Percentiles rank a stretch among this genome's conserved stretches.
Conservation (phyloP, 2,113 vertebrate species). For the Cebus imitator region DNA sequence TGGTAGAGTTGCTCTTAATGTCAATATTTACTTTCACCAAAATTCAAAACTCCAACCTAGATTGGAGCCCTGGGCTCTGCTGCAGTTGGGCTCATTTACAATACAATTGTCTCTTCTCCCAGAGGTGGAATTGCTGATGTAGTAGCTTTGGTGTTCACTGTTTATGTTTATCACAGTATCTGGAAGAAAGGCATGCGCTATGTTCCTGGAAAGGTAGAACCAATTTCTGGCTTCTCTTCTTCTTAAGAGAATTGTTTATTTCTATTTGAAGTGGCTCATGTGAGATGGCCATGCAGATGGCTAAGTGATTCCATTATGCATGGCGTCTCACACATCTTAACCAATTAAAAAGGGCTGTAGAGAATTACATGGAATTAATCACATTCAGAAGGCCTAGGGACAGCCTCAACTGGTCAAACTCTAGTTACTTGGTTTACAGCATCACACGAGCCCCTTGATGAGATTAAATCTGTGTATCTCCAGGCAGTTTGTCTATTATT, state of each 20-base stretch:
- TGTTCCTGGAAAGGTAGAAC: not conserved
- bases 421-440: conserved; percentile 7
- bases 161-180: not conserved
- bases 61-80: not conserved
- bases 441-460: not conserved
- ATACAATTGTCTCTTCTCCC: not conserved
- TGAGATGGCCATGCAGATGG: not conserved
- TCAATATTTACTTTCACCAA: conserved; percentile 9
- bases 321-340: conserved; percentile 31
- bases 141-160: not conserved
- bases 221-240: not conserved
- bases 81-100: not conserved
- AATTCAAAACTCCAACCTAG: not conserved
- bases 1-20: not conserved
- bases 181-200: not conserved
- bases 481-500: conserved; percentile 10
- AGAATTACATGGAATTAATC: conserved; percentile 60
- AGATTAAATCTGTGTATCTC: conserved; percentile 8
- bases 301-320: not conserved
- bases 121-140: not conserved
- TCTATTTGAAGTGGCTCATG: not conserved
- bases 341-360: conserved; percentile 35
- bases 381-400: not conserved
- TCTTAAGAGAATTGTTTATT: not conserved
- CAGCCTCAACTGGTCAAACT: not conserved